Evolutionary conservation across 2,113 vertebrate genomes (phyloP).

Genomic region (Bujurquina vittata): DNA sequence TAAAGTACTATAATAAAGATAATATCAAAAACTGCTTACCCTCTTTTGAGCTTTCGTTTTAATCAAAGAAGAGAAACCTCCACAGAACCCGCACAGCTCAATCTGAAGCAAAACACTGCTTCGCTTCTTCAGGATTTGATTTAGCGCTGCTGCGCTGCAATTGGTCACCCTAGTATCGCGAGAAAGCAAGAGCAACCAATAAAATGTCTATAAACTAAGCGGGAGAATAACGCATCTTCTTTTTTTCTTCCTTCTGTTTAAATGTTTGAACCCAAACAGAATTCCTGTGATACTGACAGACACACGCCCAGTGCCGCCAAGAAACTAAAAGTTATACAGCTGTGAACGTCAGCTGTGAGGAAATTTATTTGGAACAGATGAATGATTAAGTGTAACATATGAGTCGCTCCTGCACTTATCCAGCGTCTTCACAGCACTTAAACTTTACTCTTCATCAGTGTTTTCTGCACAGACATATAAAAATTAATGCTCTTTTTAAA

Average conservation of each 20-base stretch:
- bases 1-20: rapidly evolving
- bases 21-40: background rate
- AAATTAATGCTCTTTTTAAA: background rate
- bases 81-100: background rate
- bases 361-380: background rate
- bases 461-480: background rate
- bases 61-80: background rate
- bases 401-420: background rate
- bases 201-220: background rate
- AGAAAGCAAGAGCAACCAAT: constrained; percentile 55
- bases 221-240: background rate
- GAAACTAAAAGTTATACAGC: background rate
- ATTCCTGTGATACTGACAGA: constrained; percentile 61
- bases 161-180: constrained; percentile 66
- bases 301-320: constrained; percentile 12
- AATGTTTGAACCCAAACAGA: constrained; percentile 80
- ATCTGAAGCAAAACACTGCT: background rate
- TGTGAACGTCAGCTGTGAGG: background rate
- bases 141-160: constrained; percentile 50
- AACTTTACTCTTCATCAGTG: background rate
- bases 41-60: background rate
- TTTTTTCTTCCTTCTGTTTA: constrained; percentile 30
- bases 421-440: background rate
- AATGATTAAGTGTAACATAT: rapidly evolving
- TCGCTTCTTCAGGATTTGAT: constrained; percentile 41